These are phyloP conservation scores for Cladopsammia gracilis DNA, from an alignment of 64 coral and sea anemone genomes.

Conservation along the genomic window DNA sequence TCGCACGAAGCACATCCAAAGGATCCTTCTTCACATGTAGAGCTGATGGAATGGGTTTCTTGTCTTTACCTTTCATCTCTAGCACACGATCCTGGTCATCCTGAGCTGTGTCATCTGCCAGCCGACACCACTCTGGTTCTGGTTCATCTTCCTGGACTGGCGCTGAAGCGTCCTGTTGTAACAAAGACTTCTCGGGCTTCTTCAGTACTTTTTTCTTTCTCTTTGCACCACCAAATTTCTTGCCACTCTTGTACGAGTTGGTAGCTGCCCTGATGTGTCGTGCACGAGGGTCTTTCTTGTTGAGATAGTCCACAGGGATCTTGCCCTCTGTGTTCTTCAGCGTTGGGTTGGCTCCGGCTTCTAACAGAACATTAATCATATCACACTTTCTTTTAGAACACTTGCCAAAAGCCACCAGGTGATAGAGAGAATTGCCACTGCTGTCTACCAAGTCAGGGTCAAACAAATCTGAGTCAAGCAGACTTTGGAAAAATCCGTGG, in stretches of 20 bases:
- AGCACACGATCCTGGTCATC: background rate
- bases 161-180: background rate
- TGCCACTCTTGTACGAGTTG: slow-evolving; percentile 19
- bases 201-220: slow-evolving; percentile 4
- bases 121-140: slow-evolving; percentile 25
- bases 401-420: slow-evolving; percentile 19
- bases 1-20: background rate
- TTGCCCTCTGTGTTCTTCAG: slow-evolving; percentile 52
- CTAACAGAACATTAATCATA: background rate
- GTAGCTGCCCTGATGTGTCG: slow-evolving; percentile 7
- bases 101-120: background rate
- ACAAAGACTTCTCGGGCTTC: background rate
- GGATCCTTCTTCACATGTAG: slow-evolving; percentile 2
- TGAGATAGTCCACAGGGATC: background rate
- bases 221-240: slow-evolving; percentile 22
- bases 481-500: background rate
- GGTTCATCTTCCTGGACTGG: background rate
- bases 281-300: slow-evolving; percentile 40
- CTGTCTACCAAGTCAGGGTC: slow-evolving; percentile 19
- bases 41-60: background rate
- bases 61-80: background rate
- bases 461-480: slow-evolving; percentile 23
- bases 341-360: slow-evolving; percentile 34
- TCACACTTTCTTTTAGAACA: slow-evolving; percentile 22
- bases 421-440: slow-evolving; percentile 29